Percentiles rank a stretch among this genome's conserved stretches.
Conservation (phyloP, 1,140 invertebrate species). For the Drosophila tristis region DNA sequence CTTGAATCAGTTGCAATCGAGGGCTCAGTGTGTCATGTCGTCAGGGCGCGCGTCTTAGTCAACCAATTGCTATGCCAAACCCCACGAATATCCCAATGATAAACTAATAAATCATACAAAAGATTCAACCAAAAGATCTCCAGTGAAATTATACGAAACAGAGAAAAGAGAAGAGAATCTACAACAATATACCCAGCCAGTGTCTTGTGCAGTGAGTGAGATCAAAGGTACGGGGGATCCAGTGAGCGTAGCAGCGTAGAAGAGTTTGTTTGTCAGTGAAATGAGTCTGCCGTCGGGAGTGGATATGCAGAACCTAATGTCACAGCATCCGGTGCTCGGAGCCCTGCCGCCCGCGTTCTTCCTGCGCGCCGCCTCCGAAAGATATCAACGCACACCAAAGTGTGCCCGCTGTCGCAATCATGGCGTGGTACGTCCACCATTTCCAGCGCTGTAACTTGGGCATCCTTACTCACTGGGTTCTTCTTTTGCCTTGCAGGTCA, state of each 20-base stretch:
- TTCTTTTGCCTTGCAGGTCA: conserved; percentile 84
- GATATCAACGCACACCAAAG: conserved; percentile 99
- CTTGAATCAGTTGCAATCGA: conserved; percentile 84
- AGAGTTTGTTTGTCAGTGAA: not conserved
- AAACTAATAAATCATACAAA: conserved; percentile 1
- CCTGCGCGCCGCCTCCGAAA: conserved; percentile 93
- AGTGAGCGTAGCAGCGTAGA: not conserved
- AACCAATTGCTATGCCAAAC: not conserved
- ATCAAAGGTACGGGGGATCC: not conserved
- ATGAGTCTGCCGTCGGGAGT: conserved; percentile 92
- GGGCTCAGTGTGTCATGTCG: conserved; percentile 78
- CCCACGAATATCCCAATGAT: conserved; percentile 30
- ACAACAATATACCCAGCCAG: conserved; percentile 5
- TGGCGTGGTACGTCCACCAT: conserved; percentile 90
- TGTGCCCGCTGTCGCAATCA: conserved; percentile 99
- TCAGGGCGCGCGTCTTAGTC: conserved; percentile 36
- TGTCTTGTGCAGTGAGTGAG: conserved; percentile 32
- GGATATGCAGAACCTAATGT: conserved; percentile 92
- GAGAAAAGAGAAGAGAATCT: not conserved
- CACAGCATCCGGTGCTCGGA: conserved; percentile 92
- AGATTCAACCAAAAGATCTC: not conserved
- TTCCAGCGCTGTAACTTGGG: not conserved
- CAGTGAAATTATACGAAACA: not conserved
- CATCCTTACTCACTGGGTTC: not conserved
- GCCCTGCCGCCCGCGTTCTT: conserved; percentile 92